Conservation (phyloP, 2,113 vertebrate species). For the Sclerurus mexicanus region DNA sequence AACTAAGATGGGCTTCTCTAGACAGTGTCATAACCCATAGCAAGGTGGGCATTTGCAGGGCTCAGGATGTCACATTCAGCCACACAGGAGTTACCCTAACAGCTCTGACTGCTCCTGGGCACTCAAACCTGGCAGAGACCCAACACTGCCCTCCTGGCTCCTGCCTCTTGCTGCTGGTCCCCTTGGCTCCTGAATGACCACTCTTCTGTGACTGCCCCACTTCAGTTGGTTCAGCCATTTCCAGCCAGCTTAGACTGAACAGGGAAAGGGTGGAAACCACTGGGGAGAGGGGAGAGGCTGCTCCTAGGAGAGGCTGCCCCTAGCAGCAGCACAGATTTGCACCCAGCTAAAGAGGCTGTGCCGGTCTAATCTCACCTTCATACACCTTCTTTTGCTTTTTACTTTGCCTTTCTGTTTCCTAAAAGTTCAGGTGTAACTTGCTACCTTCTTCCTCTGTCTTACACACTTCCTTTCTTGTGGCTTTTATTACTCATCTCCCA, state of each 20-base stretch:
- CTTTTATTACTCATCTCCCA: neutral
- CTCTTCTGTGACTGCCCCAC: neutral
- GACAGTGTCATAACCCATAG: neutral
- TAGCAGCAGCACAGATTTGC: neutral
- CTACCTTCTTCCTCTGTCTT: neutral
- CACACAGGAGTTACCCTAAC: neutral
- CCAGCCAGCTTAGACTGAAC: neutral
- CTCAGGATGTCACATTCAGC: neutral
- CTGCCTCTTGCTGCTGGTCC: fast-evolving
- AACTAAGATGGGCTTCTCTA: neutral
- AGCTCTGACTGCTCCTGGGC: neutral
- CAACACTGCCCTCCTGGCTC: fast-evolving
- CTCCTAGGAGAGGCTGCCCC: neutral
- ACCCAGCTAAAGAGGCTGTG: neutral
- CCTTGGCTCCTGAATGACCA: neutral
- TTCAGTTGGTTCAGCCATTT: neutral
- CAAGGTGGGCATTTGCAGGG: neutral
- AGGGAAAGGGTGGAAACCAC: neutral
- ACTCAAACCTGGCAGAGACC: neutral
- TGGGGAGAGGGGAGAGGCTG: neutral
- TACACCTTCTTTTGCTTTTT: neutral
- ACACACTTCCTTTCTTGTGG: neutral
- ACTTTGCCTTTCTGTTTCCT: neutral
- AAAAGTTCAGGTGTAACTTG: neutral
- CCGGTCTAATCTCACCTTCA: neutral